Percentiles rank a stretch among this genome's conserved stretches.
Conservation (phyloP, 2,113 vertebrate genomes). For the Nothocercus nigrocapillus region DNA sequence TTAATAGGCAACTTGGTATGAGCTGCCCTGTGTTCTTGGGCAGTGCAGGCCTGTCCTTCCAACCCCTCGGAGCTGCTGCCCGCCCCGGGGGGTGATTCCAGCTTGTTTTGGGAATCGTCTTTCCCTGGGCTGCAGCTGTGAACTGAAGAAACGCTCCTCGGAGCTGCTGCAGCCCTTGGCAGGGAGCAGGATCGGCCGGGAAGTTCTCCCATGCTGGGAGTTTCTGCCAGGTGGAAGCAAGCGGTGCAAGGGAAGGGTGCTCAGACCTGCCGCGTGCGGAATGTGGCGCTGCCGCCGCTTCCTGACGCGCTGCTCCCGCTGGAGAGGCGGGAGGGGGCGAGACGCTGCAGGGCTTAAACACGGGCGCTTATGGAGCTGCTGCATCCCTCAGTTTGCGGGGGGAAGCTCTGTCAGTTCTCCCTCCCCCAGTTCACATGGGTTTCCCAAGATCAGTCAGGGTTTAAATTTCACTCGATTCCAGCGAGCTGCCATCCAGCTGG, state of each 20-base stretch:
- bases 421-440: accelerated
- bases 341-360: neutral
- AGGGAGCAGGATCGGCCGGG: neutral
- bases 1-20: neutral
- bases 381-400: neutral
- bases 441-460: neutral
- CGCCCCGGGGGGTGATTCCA: neutral
- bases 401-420: neutral
- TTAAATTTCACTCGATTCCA: neutral
- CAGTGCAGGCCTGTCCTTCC: neutral
- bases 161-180: conserved; percentile 26
- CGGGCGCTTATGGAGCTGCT: neutral
- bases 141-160: neutral
- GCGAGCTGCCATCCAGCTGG: neutral
- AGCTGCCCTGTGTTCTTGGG: neutral
- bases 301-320: neutral
- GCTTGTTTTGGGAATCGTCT: neutral
- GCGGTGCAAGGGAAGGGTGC: neutral
- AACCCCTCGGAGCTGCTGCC: neutral
- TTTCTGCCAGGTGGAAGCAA: accelerated
- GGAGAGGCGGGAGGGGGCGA: neutral
- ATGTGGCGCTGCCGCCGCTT: neutral
- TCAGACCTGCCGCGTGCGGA: neutral
- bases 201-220: neutral
- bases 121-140: neutral